Evolutionary conservation across 1,140 invertebrate genomes (phyloP).

Genomic region (Zaprionus taronus): DNA sequence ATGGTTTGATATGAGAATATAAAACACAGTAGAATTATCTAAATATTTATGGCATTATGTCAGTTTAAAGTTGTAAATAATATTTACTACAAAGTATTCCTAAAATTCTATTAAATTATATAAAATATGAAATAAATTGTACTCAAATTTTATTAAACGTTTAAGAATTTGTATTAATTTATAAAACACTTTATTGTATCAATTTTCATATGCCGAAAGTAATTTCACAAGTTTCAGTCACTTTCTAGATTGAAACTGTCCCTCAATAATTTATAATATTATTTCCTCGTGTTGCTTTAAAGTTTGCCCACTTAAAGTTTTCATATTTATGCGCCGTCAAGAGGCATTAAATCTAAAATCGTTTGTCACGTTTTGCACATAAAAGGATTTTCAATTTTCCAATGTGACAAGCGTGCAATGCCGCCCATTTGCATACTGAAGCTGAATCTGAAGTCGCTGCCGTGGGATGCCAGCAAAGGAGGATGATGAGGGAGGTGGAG

Average conservation of each 20-base stretch:
- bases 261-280: constrained; percentile 9
- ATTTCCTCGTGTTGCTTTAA: constrained; percentile 21
- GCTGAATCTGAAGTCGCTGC: constrained; percentile 14
- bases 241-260: not conserved
- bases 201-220: too few species aligned
- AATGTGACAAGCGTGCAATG: constrained; percentile 68
- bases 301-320: constrained; percentile 40
- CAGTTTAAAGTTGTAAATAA: too few species aligned
- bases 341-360: constrained; percentile 69
- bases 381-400: constrained; percentile 82
- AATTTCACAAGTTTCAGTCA: too few species aligned
- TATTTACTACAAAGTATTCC: too few species aligned
- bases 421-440: constrained; percentile 68
- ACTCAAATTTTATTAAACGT: too few species aligned
- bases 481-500: not conserved
- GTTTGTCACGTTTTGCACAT: constrained; percentile 78
- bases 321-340: constrained; percentile 40
- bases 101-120: not conserved
- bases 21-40: too few species aligned
- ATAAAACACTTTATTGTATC: too few species aligned
- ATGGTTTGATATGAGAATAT: too few species aligned
- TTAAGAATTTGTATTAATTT: too few species aligned
- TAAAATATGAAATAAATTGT: not conserved
- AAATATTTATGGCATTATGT: too few species aligned
- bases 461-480: not conserved